Conservation (phyloP, 2,797 vertebrate species). For the Molossus molossus region DNA sequence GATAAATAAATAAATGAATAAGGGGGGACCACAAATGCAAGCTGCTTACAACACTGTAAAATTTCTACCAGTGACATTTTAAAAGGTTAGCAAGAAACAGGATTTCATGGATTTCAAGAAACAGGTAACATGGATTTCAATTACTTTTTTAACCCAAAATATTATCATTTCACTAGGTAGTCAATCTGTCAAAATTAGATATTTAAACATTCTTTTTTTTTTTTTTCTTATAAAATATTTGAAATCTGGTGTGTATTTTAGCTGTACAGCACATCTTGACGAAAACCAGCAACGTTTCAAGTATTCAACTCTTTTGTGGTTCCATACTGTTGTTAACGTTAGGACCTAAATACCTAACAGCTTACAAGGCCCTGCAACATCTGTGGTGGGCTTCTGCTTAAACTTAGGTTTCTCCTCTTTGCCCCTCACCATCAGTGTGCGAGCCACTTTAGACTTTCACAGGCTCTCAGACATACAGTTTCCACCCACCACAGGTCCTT, state of each 20-base stretch:
- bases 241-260: background rate
- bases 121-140: background rate
- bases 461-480: background rate
- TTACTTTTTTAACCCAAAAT: background rate
- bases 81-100: conserved; percentile 12
- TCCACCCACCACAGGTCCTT: background rate
- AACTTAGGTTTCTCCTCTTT: background rate
- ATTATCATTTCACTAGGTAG: background rate
- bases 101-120: background rate
- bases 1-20: no score
- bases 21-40: background rate
- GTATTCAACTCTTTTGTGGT: background rate
- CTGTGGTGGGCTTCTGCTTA: background rate
- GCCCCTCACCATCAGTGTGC: background rate
- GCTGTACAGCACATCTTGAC: background rate
- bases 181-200: background rate
- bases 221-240: background rate
- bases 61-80: background rate
- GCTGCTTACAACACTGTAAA: background rate
- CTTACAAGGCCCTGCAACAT: no score
- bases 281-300: background rate
- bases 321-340: background rate
- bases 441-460: background rate
- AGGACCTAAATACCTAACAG: background rate
- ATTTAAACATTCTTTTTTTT: background rate